Base-by-base conservation (phyloP, 2,113 vertebrate genomes). In the Laterallus jamaicensis region DNA sequence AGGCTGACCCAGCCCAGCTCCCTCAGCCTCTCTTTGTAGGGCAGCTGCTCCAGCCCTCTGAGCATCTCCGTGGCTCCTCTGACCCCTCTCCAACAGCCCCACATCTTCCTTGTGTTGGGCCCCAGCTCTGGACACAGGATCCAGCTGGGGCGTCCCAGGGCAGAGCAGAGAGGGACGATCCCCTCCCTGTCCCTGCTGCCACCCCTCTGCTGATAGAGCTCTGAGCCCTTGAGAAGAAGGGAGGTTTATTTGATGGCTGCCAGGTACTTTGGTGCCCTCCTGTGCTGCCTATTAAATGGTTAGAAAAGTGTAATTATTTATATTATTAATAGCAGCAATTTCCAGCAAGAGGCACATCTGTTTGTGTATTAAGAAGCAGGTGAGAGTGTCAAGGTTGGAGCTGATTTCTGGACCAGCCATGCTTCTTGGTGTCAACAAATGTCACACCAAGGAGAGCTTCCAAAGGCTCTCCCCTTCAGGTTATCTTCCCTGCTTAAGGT, bases 301-400 rank as follows among this genome's bases (percentile, higher is more conserved):
- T 92, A 90, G 82, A 83, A 91, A 70, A 91, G 71, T 31, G 28
- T 80, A 73, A 95, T 94, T 95, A 94, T 95, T 95, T 92, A 58
- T 93, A 60, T 90, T 92, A 89, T 92, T 95, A 91, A 67, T 93
- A 96, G 95, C 82, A 95, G 84, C 91, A 89, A 76, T 95, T 96
- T 89, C 8, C 42, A 84, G 84, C 81, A 80, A 76, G 78, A 89
- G 42, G 86, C 82, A 66, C 86, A 94, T 84, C 94, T 95, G 91
- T 42, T 71, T 85, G 87, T 96, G 87, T 89, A 63, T 60, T 73
- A 82, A 63, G 85, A 83, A 93, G 90, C 95, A 95, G 95, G 95
- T 95, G 91, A 94, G 88, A 31, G 89, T 44, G 73, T 55, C 26
- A 69, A 71, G 66, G 35, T 80, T 86, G 12, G n/a, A 42, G 85